phyloP scores from a whole-genome alignment of 2,888 invertebrate genomes.

The Campoplex nolae region DNA sequence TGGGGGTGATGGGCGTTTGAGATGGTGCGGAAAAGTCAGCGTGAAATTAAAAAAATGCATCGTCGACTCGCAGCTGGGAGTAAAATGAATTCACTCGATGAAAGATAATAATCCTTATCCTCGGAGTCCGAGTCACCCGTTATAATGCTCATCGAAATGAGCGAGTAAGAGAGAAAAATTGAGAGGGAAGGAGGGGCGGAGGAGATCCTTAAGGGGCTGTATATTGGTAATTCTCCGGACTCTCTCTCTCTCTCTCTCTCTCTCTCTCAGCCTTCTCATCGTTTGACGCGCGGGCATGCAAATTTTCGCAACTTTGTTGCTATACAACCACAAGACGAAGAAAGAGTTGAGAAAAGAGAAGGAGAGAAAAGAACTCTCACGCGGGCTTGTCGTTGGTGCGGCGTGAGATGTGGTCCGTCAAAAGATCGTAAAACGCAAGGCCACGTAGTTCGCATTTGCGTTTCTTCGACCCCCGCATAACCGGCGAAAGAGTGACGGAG shows the following conservation, averaged over 20 bases:
- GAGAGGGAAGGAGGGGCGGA: neutral
- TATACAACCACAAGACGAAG: slow-evolving; percentile 71
- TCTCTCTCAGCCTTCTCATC: slow-evolving; percentile 55
- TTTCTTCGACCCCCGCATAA: slow-evolving; percentile 45
- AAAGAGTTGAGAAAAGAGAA: slow-evolving; percentile 26
- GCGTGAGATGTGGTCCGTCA: slow-evolving; percentile 84
- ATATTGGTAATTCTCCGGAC: slow-evolving; percentile 50
- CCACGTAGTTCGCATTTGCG: slow-evolving; percentile 66
- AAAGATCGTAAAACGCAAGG: slow-evolving; percentile 75
- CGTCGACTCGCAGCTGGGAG: neutral
- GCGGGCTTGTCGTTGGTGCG: slow-evolving; percentile 75
- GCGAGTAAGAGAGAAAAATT: neutral
- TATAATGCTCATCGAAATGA: slow-evolving; percentile 51
- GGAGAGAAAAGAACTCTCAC: slow-evolving; percentile 27
- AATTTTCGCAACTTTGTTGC: slow-evolving; percentile 82
- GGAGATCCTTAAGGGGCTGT: slow-evolving; percentile 46
- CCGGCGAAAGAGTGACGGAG: neutral
- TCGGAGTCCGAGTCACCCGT: slow-evolving; percentile 64
- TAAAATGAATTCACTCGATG: slow-evolving; percentile 50
- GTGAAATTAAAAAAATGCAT: neutral
- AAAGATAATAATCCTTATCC: slow-evolving; percentile 63
- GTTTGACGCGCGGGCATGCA: slow-evolving; percentile 77
- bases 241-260: slow-evolving; percentile 39
- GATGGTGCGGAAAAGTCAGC: neutral
- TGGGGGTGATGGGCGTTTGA: neutral